phyloP scores from a whole-genome alignment of 2,888 invertebrate genomes.

The Protonemura montana region DNA sequence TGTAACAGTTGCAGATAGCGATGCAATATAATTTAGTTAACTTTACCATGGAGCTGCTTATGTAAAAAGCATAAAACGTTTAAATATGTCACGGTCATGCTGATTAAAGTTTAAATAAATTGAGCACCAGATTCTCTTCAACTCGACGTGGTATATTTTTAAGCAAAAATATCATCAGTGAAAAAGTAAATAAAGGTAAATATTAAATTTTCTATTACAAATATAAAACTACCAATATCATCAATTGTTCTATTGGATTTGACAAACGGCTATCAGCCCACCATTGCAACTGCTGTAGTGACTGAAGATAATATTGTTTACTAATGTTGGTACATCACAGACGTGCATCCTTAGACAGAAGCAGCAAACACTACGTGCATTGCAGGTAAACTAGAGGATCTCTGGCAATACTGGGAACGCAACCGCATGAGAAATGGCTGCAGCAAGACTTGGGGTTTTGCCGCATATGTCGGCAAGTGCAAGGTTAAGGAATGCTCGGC shows the following conservation, averaged over 20 bases:
- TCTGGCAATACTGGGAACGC: background rate
- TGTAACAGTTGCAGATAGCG: background rate
- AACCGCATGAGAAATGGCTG: conserved; percentile 4
- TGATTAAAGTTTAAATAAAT: too few relatives aligned
- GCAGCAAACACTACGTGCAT: background rate
- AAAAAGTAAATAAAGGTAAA: too few relatives aligned
- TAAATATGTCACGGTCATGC: background rate
- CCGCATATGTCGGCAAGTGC: background rate
- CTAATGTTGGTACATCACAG: background rate
- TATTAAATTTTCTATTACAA: too few relatives aligned
- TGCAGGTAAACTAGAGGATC: background rate
- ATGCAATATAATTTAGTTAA: background rate
- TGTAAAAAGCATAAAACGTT: background rate
- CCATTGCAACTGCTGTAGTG: background rate
- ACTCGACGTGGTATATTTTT: too few relatives aligned
- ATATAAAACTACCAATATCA: too few relatives aligned
- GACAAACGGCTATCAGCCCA: too few relatives aligned
- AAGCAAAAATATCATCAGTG: too few relatives aligned
- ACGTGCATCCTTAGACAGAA: background rate
- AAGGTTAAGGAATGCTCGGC: background rate
- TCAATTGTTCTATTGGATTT: too few relatives aligned
- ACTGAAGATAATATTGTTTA: background rate
- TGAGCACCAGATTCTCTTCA: too few relatives aligned
- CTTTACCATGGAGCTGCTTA: background rate
- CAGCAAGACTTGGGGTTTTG: background rate